A percentile compares a stretch with the other conserved stretches of the same genome.
Conservation (phyloP, 2,797 vertebrate genomes). For the Myiotriccus ornatus region DNA sequence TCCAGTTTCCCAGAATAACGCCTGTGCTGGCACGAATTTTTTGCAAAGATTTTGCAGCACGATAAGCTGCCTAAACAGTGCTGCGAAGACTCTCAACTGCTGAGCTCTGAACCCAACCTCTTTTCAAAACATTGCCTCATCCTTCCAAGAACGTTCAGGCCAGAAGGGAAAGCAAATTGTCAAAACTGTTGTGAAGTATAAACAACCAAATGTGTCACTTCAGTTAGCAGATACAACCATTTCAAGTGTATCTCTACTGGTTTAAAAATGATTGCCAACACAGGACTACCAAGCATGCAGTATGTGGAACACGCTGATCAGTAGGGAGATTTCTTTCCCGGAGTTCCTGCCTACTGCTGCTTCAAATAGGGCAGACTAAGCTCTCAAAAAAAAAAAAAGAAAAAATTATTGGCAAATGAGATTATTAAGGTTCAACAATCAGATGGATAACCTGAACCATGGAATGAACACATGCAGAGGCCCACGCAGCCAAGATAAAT, state of each 20-base stretch:
- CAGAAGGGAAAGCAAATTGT: conserved; percentile 5
- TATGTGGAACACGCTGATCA: rapidly evolving
- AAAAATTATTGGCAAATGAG: neutral
- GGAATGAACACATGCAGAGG: neutral
- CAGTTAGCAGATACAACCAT: neutral
- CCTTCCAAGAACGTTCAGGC: neutral
- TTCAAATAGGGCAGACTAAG: neutral
- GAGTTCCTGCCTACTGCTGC: neutral
- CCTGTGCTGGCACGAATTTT: neutral
- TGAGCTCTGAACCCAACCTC: conserved; percentile 16
- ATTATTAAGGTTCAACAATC: neutral
- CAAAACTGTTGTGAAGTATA: neutral
- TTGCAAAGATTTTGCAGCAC: neutral
- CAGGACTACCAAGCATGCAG: rapidly evolving
- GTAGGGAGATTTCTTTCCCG: neutral
- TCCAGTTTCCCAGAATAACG: neutral
- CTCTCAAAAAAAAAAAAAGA: neutral
- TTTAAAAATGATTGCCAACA: neutral
- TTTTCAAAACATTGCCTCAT: conserved; percentile 49
- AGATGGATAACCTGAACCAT: neutral
- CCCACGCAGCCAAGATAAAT: neutral
- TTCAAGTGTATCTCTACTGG: rapidly evolving
- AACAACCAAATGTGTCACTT: neutral
- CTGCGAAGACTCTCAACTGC: neutral
- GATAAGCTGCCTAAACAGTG: conserved; percentile 15